Base-by-base conservation (phyloP, 1,140 invertebrate species). In the Pteromalus puparum region DNA sequence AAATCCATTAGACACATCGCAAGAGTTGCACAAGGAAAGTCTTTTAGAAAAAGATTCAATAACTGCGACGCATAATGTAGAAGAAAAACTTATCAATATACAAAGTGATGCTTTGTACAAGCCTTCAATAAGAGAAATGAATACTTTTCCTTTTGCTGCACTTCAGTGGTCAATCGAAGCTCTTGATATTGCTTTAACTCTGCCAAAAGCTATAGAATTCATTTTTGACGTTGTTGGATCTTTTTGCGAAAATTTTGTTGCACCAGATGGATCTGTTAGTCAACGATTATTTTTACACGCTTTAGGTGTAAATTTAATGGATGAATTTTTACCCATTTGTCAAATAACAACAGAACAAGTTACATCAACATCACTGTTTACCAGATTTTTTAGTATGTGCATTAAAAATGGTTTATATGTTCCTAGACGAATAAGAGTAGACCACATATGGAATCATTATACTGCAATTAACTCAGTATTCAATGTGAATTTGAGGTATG, bases 371-470 rank as follows among this genome's bases (percentile, higher is more conserved):
- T 74, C 73, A 42, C 7, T 74, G 10, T 42, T 74, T 74, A 38
- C 3, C 7, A 75, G 73, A 75, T 46, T 75, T 75, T 30, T 30
- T 30, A 42, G 34, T 46, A 21, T 42, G 9, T 75, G 30, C n/a
- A 5, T 75, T 9, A 75, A 42, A 75, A 15, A n/a, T 46, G 73
- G 73, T 42, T 42, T 75, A n/a, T n/a, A 9, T 1, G 13, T 75
- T 28, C 73, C 73, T 0, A 75, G 15, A 28, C 21, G 34, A 42
- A 42, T 75, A 75, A 46, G 34, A 24, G 34, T 46, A n/a, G 73
- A 75, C n/a, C 34, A 42, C 24, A 42, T n/a, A 42, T 75, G 73
- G 73, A 75, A 75, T n/a, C 73, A 75, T 9, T 38, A 42, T 42
- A 46, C n/a, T 42, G 34, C 30, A 21, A 9, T 28, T 0, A 75